Evolutionary conservation across 2,888 invertebrate species (phyloP), one percentile per base, ranked within the genome.

Genomic region (Ischnus inquisitorius): DNA sequence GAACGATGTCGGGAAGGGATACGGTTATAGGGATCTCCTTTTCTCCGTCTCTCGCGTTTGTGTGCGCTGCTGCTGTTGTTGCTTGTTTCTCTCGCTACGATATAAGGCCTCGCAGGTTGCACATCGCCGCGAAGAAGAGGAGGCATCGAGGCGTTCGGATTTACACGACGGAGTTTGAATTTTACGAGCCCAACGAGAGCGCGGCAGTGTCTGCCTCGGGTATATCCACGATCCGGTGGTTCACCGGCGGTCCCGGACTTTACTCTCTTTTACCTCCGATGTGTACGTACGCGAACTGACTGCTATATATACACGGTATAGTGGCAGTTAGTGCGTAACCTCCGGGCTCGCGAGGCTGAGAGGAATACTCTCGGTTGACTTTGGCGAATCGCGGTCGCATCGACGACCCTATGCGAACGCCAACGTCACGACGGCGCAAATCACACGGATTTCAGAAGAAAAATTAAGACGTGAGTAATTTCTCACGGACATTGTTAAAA

Each of bases 131-230:
- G 64, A 69, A 54, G 51, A 79, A 68, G 60, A 14, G 79, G 72
- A 82, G 80, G 82, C 84, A 85, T 82, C 86, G 87, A 86, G 85
- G 87, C 88, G 87, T 87, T 87, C 80, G 89, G 85, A 89, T 89
- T 88, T 88, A 87, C 88, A 86, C 84, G 82, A 86, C 86, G 85
- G 86, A 87, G 86, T 86, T 82, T 81, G 80, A 64, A 86, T 87
- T 87, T 87, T 87, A 87, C 85, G 86, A 86, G 79, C 79, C 82
- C 75, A 60, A 79, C 78, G 65, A 76, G 72, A 72, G 65, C 22
- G 60, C 67, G 43, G 54, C 72, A 54, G 71, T 71, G 25, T 46
- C 34, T 19, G 54, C 39, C 19, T 2, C 43, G 62, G 34, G 34
- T 75, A 64, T 64, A 34, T 46, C 46, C 64, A n/a, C 19, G 48